phyloP scores from a whole-genome alignment of 92 coral and sea anemone species.

The Isaurus tuberculatus region DNA sequence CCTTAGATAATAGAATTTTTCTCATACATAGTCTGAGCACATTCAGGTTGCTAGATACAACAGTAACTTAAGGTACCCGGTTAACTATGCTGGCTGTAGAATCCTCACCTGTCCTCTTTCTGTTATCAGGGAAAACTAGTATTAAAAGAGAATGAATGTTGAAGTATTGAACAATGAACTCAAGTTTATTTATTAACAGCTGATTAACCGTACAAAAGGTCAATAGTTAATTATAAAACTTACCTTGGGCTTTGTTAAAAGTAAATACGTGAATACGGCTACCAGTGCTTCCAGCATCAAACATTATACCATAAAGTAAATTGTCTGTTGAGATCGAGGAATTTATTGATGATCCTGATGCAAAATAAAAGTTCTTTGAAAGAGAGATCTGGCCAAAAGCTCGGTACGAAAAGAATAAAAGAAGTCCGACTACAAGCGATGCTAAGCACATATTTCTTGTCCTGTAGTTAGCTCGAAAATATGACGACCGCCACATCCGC shows the following conservation, averaged over 20 bases:
- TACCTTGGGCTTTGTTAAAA: conserved; percentile 67
- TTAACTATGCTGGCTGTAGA: too few relatives aligned
- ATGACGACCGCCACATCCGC: conserved; percentile 6
- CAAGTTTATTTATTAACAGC: too few relatives aligned
- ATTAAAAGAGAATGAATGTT: too few relatives aligned
- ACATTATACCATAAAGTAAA: conserved; percentile 81
- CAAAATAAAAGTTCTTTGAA: conserved; percentile 20
- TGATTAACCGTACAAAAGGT: not conserved
- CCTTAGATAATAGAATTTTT: too few relatives aligned
- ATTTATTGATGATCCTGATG: conserved; percentile 24
- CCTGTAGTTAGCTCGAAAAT: conserved; percentile 26
- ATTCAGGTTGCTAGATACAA: too few relatives aligned
- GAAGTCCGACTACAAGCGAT: not conserved
- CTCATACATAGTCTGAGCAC: too few relatives aligned
- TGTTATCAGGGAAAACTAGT: not conserved
- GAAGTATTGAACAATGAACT: too few relatives aligned
- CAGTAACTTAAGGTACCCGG: too few relatives aligned
- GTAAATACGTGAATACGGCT: conserved; percentile 88
- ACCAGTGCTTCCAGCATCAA: conserved; percentile 99
- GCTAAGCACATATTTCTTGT: conserved; percentile 32
- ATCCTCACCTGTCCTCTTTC: not conserved
- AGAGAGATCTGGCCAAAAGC: conserved; percentile 14
- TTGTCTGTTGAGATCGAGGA: conserved; percentile 4
- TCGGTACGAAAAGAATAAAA: conserved; percentile 30
- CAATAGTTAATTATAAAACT: not conserved